phyloP scores from a whole-genome alignment of 2,797 vertebrate genomes.

The Melanotaenia pygmaea region DNA sequence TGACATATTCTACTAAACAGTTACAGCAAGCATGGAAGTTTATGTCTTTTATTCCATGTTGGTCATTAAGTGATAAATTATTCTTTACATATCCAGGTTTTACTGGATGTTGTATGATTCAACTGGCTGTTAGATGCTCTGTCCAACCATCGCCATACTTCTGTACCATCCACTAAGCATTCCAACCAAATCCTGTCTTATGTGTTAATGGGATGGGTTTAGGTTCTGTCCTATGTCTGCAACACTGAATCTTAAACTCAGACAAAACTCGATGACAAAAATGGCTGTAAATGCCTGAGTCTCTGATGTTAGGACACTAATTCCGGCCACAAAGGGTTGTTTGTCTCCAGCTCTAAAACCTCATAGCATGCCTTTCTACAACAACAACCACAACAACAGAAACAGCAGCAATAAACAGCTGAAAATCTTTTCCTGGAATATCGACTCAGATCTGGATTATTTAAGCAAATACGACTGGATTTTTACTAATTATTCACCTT shows the following conservation, averaged over 20 bases:
- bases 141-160: neutral
- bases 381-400: conserved; percentile 40
- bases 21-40: neutral
- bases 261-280: conserved; percentile 44
- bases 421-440: conserved; percentile 23
- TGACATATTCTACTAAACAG: neutral
- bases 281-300: conserved; percentile 43
- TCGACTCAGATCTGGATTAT: conserved; percentile 5
- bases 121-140: neutral
- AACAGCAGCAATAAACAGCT: conserved; percentile 23
- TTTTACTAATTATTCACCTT: conserved; percentile 35
- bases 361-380: conserved; percentile 53
- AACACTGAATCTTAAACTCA: conserved; percentile 41
- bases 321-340: conserved; percentile 37
- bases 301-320: conserved; percentile 30
- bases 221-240: conserved; percentile 47
- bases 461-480: conserved; percentile 5
- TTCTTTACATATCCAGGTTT: too few species aligned
- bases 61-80: neutral
- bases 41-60: neutral
- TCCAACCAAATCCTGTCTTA: conserved; percentile 8
- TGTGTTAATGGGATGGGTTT: conserved; percentile 43
- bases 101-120: neutral
- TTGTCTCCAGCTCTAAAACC: conserved; percentile 55
- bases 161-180: conserved; percentile 3